Evolutionary conservation across 2,113 vertebrate genomes (phyloP).

Genomic region (Oryzias woworae): DNA sequence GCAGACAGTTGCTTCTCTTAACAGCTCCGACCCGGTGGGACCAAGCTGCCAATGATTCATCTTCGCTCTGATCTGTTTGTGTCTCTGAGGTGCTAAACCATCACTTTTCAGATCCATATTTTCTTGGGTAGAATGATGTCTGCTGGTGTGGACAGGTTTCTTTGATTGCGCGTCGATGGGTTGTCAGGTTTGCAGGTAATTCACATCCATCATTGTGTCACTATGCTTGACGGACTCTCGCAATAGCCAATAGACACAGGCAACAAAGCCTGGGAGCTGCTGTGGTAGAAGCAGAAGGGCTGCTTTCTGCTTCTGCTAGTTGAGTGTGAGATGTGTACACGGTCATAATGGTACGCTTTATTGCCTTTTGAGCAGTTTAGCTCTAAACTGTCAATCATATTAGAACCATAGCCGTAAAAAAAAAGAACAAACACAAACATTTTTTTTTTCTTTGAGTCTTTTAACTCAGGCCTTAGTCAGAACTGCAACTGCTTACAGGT

Average conservation of each 20-base stretch:
- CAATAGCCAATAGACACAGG: conserved; percentile 6
- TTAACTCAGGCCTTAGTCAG: too few species aligned
- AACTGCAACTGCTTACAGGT: too few species aligned
- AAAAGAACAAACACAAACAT: too few species aligned
- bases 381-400: too few species aligned
- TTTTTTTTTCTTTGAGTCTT: too few species aligned
- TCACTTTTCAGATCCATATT: conserved; percentile 43
- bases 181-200: conserved; percentile 50
- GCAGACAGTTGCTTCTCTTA: background rate
- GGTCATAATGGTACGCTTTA: too few species aligned
- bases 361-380: too few species aligned
- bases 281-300: too few species aligned
- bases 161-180: conserved; percentile 38
- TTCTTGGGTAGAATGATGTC: conserved; percentile 8
- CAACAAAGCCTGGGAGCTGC: background rate
- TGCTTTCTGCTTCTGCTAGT: too few species aligned
- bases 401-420: too few species aligned
- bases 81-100: conserved; percentile 19
- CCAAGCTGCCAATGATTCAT: conserved; percentile 42
- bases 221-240: conserved; percentile 17
- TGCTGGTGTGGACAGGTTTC: conserved; percentile 15
- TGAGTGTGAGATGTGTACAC: too few species aligned
- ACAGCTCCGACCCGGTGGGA: conserved; percentile 11
- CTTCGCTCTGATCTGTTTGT: conserved; percentile 33
- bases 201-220: conserved; percentile 49